Evolutionary conservation across 2,113 vertebrate species (phyloP).

Genomic region (Pseudorectes ferrugineus): DNA sequence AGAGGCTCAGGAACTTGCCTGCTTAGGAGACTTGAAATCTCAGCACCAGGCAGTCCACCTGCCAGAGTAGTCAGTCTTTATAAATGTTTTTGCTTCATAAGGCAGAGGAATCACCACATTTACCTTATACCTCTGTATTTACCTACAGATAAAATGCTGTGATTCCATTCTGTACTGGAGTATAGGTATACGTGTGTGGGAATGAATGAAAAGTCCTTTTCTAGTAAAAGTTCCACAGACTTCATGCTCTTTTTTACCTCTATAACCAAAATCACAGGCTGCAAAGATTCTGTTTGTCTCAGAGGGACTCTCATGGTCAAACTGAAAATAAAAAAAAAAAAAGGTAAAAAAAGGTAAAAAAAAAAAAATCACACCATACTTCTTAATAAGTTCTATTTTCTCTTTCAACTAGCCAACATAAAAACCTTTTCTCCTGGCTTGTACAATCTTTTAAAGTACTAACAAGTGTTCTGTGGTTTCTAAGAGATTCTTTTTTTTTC

Average conservation of each 20-base stretch:
- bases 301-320: slow-evolving; percentile 20
- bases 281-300: background rate
- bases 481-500: slow-evolving; percentile 36
- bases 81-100: background rate
- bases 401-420: slow-evolving; percentile 60
- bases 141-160: background rate
- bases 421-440: slow-evolving; percentile 53
- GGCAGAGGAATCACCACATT: background rate
- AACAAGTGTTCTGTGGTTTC: slow-evolving; percentile 66
- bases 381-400: slow-evolving; percentile 49
- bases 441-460: slow-evolving; percentile 57
- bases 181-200: background rate
- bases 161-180: background rate
- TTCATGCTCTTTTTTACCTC: background rate
- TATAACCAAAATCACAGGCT: background rate
- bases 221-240: background rate
- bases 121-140: background rate
- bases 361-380: background rate
- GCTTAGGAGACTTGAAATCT: background rate
- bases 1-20: background rate
- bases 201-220: background rate
- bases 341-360: too few relatives aligned
- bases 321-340: background rate
- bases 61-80: background rate
- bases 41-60: background rate